These are phyloP conservation scores for Lasioglossum figueresi DNA, from an alignment of 2,888 invertebrate species.

Conservation along the genomic window DNA sequence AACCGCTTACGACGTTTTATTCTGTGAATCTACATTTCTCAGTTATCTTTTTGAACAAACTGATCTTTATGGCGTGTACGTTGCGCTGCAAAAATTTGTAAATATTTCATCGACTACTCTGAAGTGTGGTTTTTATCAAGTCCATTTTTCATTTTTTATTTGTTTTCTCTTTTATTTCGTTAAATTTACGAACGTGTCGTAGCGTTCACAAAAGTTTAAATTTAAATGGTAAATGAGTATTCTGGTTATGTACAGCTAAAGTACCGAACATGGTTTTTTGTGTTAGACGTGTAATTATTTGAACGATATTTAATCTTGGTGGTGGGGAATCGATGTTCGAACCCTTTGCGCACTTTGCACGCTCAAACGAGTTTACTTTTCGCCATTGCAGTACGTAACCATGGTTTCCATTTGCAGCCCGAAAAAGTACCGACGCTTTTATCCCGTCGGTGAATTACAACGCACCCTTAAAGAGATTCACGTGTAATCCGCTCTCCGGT, in stretches of 20 bases:
- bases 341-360: neutral
- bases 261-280: neutral
- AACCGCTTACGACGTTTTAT: neutral
- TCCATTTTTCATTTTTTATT: neutral
- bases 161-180: neutral
- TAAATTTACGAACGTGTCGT: neutral
- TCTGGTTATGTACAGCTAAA: neutral
- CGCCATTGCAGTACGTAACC: too few relatives aligned
- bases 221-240: neutral
- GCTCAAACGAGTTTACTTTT: neutral
- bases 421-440: neutral
- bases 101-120: neutral
- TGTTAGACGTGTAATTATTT: neutral
- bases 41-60: too few relatives aligned
- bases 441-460: slow-evolving; percentile 7
- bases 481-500: slow-evolving; percentile 42
- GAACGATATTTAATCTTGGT: neutral
- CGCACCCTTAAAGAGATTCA: slow-evolving; percentile 10
- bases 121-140: neutral
- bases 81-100: neutral
- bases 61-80: neutral
- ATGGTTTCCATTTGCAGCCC: too few relatives aligned
- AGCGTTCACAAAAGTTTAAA: neutral
- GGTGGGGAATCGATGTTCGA: neutral
- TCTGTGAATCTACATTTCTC: neutral